Conservation (phyloP, 2,113 vertebrate genomes). For the Saiga tatarica region DNA sequence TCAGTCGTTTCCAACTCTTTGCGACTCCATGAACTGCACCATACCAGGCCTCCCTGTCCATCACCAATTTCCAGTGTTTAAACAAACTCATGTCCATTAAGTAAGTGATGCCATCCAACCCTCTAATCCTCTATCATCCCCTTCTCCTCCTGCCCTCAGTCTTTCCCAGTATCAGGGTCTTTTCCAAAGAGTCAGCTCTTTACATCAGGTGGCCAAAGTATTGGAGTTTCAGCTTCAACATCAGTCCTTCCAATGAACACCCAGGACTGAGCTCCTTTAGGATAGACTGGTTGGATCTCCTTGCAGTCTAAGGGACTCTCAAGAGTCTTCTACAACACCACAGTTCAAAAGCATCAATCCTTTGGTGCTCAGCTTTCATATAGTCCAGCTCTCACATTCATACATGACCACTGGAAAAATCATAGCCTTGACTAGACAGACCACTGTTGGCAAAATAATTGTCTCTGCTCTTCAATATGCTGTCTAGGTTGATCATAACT, state of each 20-base stretch:
- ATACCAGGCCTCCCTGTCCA: neutral
- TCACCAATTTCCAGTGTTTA: neutral
- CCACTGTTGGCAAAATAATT: neutral
- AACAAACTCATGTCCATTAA: neutral
- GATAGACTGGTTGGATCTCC: neutral
- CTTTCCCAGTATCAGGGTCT: neutral
- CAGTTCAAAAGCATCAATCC: neutral
- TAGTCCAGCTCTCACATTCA: neutral
- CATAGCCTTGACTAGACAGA: neutral
- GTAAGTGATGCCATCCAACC: neutral
- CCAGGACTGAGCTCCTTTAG: neutral
- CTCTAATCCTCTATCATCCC: neutral
- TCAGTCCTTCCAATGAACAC: neutral
- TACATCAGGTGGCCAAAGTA: neutral
- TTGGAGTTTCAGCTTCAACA: neutral
- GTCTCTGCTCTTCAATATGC: neutral
- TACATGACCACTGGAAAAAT: neutral
- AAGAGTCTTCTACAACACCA: neutral
- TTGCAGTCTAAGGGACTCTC: neutral
- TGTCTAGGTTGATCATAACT: neutral
- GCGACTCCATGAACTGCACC: rapidly evolving
- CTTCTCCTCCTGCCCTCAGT: neutral
- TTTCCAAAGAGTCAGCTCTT: neutral
- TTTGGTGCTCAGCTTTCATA: neutral
- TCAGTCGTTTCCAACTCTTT: rapidly evolving